Evolutionary conservation across 1,140 invertebrate species (phyloP), one percentile per base, ranked within the genome.

Genomic region (Drosophila carrolli): DNA sequence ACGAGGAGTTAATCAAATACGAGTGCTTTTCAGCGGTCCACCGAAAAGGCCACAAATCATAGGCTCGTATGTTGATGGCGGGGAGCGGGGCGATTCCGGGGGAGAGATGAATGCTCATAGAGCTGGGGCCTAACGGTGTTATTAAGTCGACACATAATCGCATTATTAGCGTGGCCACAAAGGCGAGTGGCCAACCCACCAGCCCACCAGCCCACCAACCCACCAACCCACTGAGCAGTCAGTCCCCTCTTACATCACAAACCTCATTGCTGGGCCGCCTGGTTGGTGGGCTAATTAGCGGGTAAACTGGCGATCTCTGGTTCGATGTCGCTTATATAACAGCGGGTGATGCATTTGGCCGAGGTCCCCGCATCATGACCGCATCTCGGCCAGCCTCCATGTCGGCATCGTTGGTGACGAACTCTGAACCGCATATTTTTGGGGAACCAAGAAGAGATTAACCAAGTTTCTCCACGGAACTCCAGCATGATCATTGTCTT

Each of bases 91-190:
- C 3, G 16, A 7, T 1, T 10, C 11, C 11, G n/a, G 40, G 35
- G 5, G 46, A 29, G 38, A 32, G 62, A 46, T 46, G 27, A 48
- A 46, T 60, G 54, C 19, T 35, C 27, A 44, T 53, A 16, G 57
- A 62, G 59, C 14, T 19, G 32, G 55, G 40, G 56, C 46, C 65
- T 61, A 76, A 76, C 81, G 76, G 81, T 84, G 47, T 32, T 80
- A 75, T 76, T 78, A 79, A 75, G 84, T 85, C 75, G 78, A 73
- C 78, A 54, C 78, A 79, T 86, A 86, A 88, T 88, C 83, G 79
- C 83, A 82, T 85, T 85, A 85, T 85, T 85, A 86, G 75, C 82
- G 63, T 65, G 62, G 57, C 43, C 63, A 62, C 35, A 78, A 56
- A 56, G 23, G 41, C 23, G 23, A 23, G 23, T 23, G 23, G 23